These are phyloP conservation scores for Psylliodes chrysocephalus DNA, from an alignment of 2,888 invertebrate genomes.

Conservation along the genomic window DNA sequence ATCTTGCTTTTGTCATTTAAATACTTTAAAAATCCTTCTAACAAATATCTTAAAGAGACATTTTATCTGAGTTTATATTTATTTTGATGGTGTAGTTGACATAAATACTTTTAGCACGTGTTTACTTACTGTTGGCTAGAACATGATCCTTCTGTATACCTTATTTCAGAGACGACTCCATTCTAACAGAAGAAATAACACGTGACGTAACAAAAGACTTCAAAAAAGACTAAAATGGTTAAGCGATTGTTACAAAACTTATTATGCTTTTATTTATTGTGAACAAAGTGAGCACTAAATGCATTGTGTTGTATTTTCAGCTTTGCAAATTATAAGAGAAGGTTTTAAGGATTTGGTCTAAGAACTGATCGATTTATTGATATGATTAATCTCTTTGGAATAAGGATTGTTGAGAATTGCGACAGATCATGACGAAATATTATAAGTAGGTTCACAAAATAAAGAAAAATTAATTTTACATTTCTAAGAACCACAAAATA, in stretches of 20 bases:
- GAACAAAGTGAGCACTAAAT: constrained; percentile 51
- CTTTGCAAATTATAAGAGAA: constrained; percentile 47
- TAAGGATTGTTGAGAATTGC: too few relatives aligned
- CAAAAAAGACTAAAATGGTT: constrained; percentile 54
- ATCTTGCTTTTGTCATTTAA: too few relatives aligned
- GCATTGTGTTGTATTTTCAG: constrained; percentile 47
- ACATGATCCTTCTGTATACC: not conserved
- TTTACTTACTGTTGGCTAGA: not conserved
- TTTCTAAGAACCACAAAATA: too few relatives aligned
- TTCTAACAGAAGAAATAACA: constrained; percentile 46
- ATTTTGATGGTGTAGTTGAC: not conserved
- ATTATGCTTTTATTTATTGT: constrained; percentile 55
- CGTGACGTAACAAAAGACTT: constrained; percentile 52
- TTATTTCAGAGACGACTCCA: constrained; percentile 23
- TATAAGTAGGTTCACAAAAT: too few relatives aligned
- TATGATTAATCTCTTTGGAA: constrained; percentile 27
- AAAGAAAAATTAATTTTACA: too few relatives aligned
- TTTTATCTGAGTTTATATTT: not conserved
- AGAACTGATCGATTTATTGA: constrained; percentile 37
- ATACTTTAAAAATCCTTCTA: constrained; percentile 41
- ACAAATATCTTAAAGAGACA: constrained; percentile 40
- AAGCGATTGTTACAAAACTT: constrained; percentile 54
- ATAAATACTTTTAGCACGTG: not conserved
- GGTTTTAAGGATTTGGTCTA: constrained; percentile 42
- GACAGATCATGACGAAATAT: too few relatives aligned